phyloP scores from a whole-genome alignment of 2,797 vertebrate species.

The Eutrigla gurnardus region DNA sequence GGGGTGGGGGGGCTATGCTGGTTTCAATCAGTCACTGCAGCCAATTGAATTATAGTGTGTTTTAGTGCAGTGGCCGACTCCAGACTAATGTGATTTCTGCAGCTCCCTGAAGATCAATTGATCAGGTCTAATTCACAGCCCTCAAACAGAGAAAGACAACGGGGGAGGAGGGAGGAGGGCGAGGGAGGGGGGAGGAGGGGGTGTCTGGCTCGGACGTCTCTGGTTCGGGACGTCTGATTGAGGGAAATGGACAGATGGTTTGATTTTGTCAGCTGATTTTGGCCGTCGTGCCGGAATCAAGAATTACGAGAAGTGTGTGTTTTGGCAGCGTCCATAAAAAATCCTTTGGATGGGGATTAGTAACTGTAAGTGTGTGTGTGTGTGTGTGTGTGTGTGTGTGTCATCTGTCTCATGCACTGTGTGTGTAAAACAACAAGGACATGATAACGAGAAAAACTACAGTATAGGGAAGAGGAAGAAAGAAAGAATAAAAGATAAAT shows the following conservation, averaged over 20 bases:
- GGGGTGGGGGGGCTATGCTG: slow-evolving; percentile 85
- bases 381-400: slow-evolving; percentile 32
- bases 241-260: slow-evolving; percentile 72
- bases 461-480: neutral
- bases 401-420: neutral
- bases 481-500: neutral
- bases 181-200: slow-evolving; percentile 11
- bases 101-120: slow-evolving; percentile 99
- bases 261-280: slow-evolving; percentile 76
- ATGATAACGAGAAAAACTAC: neutral
- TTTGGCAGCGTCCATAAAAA: slow-evolving; percentile 60
- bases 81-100: slow-evolving; percentile 99
- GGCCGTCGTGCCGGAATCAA: slow-evolving; percentile 65
- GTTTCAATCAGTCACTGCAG: slow-evolving; percentile 97
- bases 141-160: slow-evolving; percentile 80
- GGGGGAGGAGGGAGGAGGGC: slow-evolving; percentile 20
- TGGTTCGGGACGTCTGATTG: slow-evolving; percentile 67
- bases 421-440: no score
- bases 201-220: slow-evolving; percentile 57
- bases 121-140: slow-evolving; percentile 98
- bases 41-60: slow-evolving; percentile 97
- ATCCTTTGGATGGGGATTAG: slow-evolving; percentile 43
- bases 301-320: slow-evolving; percentile 68
- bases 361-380: slow-evolving; percentile 12
- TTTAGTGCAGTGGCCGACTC: slow-evolving; percentile 99